phyloP scores from a whole-genome alignment of 2,888 invertebrate genomes.

The Crossocerus cetratus region DNA sequence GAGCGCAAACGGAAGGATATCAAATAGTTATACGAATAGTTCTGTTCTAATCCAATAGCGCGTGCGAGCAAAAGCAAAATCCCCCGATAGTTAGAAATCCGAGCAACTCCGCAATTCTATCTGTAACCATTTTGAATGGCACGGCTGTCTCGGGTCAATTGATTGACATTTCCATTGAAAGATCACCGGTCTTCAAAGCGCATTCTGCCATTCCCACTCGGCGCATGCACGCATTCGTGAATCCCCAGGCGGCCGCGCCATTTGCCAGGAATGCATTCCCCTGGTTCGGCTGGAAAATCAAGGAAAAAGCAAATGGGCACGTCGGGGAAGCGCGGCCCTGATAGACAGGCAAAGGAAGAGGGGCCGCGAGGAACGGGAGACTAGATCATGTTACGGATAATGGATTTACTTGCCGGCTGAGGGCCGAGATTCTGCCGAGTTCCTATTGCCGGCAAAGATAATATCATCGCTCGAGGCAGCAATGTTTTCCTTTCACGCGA shows the following conservation, averaged over 20 bases:
- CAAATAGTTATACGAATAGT: too few relatives aligned
- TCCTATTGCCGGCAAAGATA: constrained; percentile 9
- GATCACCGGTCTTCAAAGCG: constrained; percentile 27
- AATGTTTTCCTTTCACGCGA: constrained; percentile 1
- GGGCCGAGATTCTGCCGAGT: constrained; percentile 1
- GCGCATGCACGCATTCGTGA: background rate
- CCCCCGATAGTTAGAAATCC: too few relatives aligned
- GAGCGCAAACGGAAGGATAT: too few relatives aligned
- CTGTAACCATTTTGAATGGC: too few relatives aligned
- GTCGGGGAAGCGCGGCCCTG: background rate
- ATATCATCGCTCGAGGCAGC: background rate
- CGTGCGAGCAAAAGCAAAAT: too few relatives aligned
- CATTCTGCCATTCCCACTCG: constrained; percentile 22
- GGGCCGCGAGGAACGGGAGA: constrained; percentile 1
- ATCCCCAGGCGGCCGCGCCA: background rate
- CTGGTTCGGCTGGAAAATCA: constrained; percentile 7
- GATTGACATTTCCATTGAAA: constrained; percentile 32
- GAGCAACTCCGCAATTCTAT: too few relatives aligned
- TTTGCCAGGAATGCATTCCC: background rate
- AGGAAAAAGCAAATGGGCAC: constrained; percentile 5
- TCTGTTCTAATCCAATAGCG: too few relatives aligned
- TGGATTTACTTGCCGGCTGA: constrained; percentile 14
- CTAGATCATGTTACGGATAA: constrained; percentile 17
- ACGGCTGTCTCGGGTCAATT: constrained; percentile 3
- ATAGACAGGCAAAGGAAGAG: too few relatives aligned